Evolutionary conservation across 92 coral and sea anemone genomes (phyloP), one percentile per base, ranked within the genome.

Genomic region (Palythoa grandis): DNA sequence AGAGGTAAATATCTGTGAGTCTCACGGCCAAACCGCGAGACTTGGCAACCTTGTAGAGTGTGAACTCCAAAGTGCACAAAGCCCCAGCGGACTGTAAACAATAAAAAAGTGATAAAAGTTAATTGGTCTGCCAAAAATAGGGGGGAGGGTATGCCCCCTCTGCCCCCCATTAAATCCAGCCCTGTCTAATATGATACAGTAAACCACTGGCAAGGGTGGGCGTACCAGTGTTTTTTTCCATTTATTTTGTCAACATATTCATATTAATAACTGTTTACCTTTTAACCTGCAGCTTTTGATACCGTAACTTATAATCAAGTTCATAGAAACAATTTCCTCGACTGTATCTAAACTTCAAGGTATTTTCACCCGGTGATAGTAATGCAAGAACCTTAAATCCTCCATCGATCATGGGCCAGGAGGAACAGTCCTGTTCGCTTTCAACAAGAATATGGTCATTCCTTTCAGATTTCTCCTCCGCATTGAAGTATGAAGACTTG

Each of bases 341-440:
- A 37, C 43, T 22, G 17, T 67, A 90, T 53, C 87, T 87, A 22
- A 96, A 63, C 76, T 76, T 82, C 67, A 96, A 63, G 23, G 70
- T 57, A 78, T 96, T 96, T 39, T 82, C 91, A 52, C 98, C 99
- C 80, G 85, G 83, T 16, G 40, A 60, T 20, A 96, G 89, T 11
- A 84, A 86, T 10, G 93, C 90, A 29, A 96, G 89, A 11, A 83
- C 95, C 83, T 96, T 96, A 78, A 96, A 96, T 61, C 91, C 98
- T 77, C 90, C 92, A 66, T 56, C 70, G 1, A 90, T 80, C 4
- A 94, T 88, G 0, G 99, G 96, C 98, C 98, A 96, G 10, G 66
- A 50, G 67, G 79, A 83, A 71, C 96, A 86, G 24, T 40, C 85
- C 86, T 53, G 52, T 19, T 70, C 70, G 76, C 87, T 88, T 86